A percentile compares a stretch with the other conserved stretches of the same genome.
Conservation (phyloP, 2,797 vertebrate species). For the Tadarida brasiliensis region DNA sequence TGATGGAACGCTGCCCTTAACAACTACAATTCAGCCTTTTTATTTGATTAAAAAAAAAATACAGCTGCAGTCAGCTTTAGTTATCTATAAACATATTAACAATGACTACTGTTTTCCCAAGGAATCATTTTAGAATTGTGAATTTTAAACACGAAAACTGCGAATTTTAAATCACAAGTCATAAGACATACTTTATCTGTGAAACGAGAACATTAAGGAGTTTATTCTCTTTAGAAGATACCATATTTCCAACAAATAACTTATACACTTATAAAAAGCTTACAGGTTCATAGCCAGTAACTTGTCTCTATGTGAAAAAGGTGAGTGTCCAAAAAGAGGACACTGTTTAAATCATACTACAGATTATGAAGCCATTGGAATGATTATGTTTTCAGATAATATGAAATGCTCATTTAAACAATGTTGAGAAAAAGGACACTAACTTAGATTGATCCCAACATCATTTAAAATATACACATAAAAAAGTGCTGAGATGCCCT, state of each 20-base stretch:
- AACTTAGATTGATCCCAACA: background rate
- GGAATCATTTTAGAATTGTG: background rate
- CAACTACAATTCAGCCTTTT: slow-evolving; percentile 14
- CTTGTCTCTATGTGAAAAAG: background rate
- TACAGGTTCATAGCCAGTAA: background rate
- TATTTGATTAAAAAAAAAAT: background rate
- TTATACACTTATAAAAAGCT: background rate
- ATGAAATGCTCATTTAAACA: background rate
- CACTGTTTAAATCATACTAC: background rate
- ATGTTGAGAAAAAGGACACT: background rate
- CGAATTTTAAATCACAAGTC: background rate
- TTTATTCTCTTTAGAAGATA: background rate
- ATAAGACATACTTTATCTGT: background rate
- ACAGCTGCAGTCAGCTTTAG: background rate
- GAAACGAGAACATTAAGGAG: background rate
- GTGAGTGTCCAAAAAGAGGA: background rate
- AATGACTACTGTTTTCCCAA: background rate
- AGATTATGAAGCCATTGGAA: background rate
- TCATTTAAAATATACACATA: background rate
- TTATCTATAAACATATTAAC: background rate
- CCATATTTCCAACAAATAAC: background rate
- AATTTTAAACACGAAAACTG: background rate
- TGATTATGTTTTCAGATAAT: background rate
- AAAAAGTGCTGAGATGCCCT: background rate
- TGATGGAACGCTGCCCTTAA: background rate